phyloP scores from a whole-genome alignment of 1,140 invertebrate genomes.

The Meteorus sp. region DNA sequence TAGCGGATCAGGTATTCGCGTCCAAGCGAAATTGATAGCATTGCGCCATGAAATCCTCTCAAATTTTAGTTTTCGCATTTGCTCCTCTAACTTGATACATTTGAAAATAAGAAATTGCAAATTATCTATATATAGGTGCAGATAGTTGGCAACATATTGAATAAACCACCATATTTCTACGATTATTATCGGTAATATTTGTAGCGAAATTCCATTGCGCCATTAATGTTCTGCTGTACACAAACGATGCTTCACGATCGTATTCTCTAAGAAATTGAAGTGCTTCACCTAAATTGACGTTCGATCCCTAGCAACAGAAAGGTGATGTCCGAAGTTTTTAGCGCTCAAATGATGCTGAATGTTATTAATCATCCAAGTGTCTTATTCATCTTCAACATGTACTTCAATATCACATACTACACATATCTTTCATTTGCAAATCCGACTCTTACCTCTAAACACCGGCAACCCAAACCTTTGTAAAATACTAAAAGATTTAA shows the following conservation, averaged over 20 bases:
- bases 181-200: slow-evolving; percentile 75
- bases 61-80: slow-evolving; percentile 71
- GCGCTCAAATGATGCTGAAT: not conserved
- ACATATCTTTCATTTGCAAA: too few species aligned
- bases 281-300: slow-evolving; percentile 70
- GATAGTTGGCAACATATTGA: slow-evolving; percentile 7
- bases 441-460: slow-evolving; percentile 47
- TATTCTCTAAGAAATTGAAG: slow-evolving; percentile 73
- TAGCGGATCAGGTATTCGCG: slow-evolving; percentile 67
- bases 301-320: slow-evolving; percentile 63
- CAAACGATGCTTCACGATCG: slow-evolving; percentile 70
- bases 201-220: slow-evolving; percentile 79
- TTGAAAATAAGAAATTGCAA: not conserved
- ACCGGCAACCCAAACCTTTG: slow-evolving; percentile 27
- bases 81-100: slow-evolving; percentile 62
- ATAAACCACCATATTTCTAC: slow-evolving; percentile 65
- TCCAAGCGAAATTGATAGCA: slow-evolving; percentile 69
- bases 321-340: too few species aligned
- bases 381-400: not conserved
- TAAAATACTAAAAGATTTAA: slow-evolving; percentile 19
- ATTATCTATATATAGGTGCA: not conserved
- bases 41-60: slow-evolving; percentile 74
- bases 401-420: not conserved
- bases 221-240: slow-evolving; percentile 71
- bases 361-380: not conserved